Evolutionary conservation across 2,888 invertebrate genomes (phyloP).

Genomic region (Pardosa pseudoannulata): DNA sequence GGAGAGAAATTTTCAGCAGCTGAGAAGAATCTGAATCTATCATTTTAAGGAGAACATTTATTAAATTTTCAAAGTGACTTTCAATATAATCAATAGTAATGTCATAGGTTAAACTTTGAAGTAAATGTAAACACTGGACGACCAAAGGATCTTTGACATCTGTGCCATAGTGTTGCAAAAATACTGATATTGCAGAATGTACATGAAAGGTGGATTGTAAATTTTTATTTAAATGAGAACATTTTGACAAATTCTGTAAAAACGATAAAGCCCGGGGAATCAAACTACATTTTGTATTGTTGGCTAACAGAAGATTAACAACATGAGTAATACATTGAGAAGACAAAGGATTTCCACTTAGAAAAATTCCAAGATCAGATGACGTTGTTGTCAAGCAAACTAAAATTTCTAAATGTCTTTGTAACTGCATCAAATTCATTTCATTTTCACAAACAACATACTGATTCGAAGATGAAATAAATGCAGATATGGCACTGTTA

Average conservation of each 20-base stretch:
- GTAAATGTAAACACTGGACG: slow-evolving; percentile 38
- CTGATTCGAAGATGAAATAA: slow-evolving; percentile 43
- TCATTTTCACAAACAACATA: slow-evolving; percentile 44
- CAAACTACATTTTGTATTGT: slow-evolving; percentile 20
- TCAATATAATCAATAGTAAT: slow-evolving; percentile 63
- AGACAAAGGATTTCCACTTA: slow-evolving; percentile 31
- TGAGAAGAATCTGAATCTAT: slow-evolving; percentile 32
- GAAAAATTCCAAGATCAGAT: slow-evolving; percentile 29
- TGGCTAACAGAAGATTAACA: slow-evolving; percentile 45
- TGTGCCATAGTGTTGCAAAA: slow-evolving; percentile 50
- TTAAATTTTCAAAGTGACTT: slow-evolving; percentile 58
- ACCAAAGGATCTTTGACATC: slow-evolving; percentile 40
- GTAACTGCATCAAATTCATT: slow-evolving; percentile 37
- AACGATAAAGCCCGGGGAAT: slow-evolving; percentile 37
- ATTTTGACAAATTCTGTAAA: slow-evolving; percentile 41
- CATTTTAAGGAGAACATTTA: slow-evolving; percentile 30
- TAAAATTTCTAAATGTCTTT: slow-evolving; percentile 52
- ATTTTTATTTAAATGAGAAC: slow-evolving; percentile 21
- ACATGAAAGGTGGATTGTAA: slow-evolving; percentile 52
- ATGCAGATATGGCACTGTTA: slow-evolving; percentile 39
- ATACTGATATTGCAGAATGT: slow-evolving; percentile 57
- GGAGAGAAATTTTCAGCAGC: slow-evolving; percentile 28
- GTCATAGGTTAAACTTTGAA: slow-evolving; percentile 45
- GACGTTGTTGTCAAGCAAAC: slow-evolving; percentile 48
- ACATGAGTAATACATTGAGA: slow-evolving; percentile 56